These are phyloP conservation scores for Diogma glabrata DNA, from an alignment of 2,888 invertebrate genomes.

Conservation along the genomic window DNA sequence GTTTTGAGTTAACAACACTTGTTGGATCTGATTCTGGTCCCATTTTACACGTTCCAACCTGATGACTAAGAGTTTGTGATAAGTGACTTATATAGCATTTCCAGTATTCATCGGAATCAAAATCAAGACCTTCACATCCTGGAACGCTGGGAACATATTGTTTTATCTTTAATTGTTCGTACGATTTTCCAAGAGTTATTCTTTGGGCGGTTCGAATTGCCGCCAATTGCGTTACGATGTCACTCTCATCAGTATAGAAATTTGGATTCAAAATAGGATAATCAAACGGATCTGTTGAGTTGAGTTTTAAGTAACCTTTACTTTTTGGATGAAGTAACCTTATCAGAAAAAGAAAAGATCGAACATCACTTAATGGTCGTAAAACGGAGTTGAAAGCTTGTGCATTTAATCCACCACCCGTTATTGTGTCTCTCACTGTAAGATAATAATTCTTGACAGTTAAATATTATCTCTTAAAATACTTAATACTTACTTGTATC, in stretches of 20 bases:
- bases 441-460: too few relatives aligned
- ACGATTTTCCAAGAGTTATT: conserved; percentile 44
- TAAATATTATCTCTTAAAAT: too few relatives aligned
- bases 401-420: conserved; percentile 38
- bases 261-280: conserved; percentile 51
- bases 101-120: conserved; percentile 56
- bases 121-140: conserved; percentile 44
- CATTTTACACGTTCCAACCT: conserved; percentile 49
- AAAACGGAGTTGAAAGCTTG: conserved; percentile 30
- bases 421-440: too few relatives aligned
- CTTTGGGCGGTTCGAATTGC: conserved; percentile 49
- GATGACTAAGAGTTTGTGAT: conserved; percentile 59
- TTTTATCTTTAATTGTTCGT: conserved; percentile 44
- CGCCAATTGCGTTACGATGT: conserved; percentile 50
- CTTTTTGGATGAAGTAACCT: conserved; percentile 48
- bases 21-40: conserved; percentile 40
- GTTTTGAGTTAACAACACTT: conserved; percentile 43
- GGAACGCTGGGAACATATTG: conserved; percentile 48
- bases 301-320: conserved; percentile 45
- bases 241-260: conserved; percentile 47
- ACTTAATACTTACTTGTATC: too few relatives aligned
- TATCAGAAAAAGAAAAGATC: conserved; percentile 40
- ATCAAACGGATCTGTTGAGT: conserved; percentile 40
- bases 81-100: conserved; percentile 54
- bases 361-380: conserved; percentile 28